phyloP scores from a whole-genome alignment of 2,113 vertebrate genomes.

The Hemiprocne comata region DNA sequence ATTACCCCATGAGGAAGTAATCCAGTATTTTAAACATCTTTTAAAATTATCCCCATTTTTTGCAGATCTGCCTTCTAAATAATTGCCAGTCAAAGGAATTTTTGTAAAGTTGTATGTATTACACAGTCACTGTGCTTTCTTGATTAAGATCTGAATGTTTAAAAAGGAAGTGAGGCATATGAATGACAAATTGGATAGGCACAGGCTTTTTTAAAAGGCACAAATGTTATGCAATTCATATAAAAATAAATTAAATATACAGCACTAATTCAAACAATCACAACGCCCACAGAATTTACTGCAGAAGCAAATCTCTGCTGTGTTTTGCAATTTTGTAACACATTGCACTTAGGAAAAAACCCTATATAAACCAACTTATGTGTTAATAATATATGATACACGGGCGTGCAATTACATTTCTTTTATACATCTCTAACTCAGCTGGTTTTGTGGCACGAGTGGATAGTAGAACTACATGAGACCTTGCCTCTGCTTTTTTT shows the following conservation, averaged over 20 bases:
- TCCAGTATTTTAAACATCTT: slow-evolving; percentile 48
- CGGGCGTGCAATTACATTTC: slow-evolving; percentile 49
- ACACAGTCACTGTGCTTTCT: slow-evolving; percentile 35
- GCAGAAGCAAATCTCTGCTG: slow-evolving; percentile 76
- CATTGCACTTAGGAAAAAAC: slow-evolving; percentile 78
- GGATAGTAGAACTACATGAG: slow-evolving; percentile 25
- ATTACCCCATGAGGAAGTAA: slow-evolving; percentile 63
- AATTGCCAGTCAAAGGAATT: slow-evolving; percentile 52
- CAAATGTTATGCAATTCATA: slow-evolving; percentile 80
- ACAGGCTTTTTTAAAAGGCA: slow-evolving; percentile 82
- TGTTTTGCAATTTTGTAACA: slow-evolving; percentile 77
- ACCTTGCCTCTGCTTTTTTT: slow-evolving; percentile 38
- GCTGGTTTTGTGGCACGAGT: slow-evolving; percentile 61
- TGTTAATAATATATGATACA: slow-evolving; percentile 70
- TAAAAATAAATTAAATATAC: slow-evolving; percentile 84
- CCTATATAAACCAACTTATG: slow-evolving; percentile 62
- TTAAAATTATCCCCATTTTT: slow-evolving; percentile 42
- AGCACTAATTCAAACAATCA: slow-evolving; percentile 76
- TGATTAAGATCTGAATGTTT: slow-evolving; percentile 41
- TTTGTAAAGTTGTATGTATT: slow-evolving; percentile 58
- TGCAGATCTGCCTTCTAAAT: slow-evolving; percentile 58
- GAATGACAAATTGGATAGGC: slow-evolving; percentile 73
- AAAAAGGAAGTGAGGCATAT: slow-evolving; percentile 69
- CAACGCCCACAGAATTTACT: slow-evolving; percentile 71
- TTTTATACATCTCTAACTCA: slow-evolving; percentile 47